These are phyloP conservation scores for Coreoperca whiteheadi DNA, from an alignment of 2,113 vertebrate genomes.

Conservation along the genomic window DNA sequence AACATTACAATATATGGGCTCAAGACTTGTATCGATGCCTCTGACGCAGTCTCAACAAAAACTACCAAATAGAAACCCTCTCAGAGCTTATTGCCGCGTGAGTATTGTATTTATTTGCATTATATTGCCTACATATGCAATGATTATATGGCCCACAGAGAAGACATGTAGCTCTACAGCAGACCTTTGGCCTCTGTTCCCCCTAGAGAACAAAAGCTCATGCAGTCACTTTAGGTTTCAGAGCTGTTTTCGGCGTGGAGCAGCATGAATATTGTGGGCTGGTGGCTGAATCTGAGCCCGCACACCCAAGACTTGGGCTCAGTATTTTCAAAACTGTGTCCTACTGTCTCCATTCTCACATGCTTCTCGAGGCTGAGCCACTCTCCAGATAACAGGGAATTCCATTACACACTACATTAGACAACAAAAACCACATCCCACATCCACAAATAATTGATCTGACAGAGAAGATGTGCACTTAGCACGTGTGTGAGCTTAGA, in stretches of 20 bases:
- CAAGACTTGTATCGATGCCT: neutral
- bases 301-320: slow-evolving; percentile 15
- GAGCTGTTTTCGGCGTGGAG: slow-evolving; percentile 32
- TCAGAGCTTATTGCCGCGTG: neutral
- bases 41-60: neutral
- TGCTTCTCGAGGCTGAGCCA: slow-evolving; percentile 46
- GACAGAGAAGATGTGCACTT: slow-evolving; percentile 67
- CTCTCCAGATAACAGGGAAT: slow-evolving; percentile 69
- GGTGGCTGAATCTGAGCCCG: slow-evolving; percentile 48
- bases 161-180: neutral
- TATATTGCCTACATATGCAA: neutral
- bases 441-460: slow-evolving; percentile 69
- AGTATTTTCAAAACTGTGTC: slow-evolving; percentile 38
- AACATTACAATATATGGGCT: neutral
- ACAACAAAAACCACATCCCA: slow-evolving; percentile 67
- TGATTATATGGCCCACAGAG: neutral
- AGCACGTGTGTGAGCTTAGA: slow-evolving; percentile 28
- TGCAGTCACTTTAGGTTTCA: slow-evolving; percentile 10
- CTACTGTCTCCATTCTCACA: slow-evolving; percentile 30
- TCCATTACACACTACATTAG: slow-evolving; percentile 78
- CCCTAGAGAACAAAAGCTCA: slow-evolving; percentile 13
- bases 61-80: neutral
- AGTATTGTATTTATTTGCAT: neutral
- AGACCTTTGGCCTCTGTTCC: slow-evolving; percentile 53
- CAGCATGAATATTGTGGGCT: slow-evolving; percentile 52